Percentiles rank a stretch among this genome's conserved stretches.
phyloP scores from a whole-genome alignment of 2,888 invertebrate species.

The Troides helena region DNA sequence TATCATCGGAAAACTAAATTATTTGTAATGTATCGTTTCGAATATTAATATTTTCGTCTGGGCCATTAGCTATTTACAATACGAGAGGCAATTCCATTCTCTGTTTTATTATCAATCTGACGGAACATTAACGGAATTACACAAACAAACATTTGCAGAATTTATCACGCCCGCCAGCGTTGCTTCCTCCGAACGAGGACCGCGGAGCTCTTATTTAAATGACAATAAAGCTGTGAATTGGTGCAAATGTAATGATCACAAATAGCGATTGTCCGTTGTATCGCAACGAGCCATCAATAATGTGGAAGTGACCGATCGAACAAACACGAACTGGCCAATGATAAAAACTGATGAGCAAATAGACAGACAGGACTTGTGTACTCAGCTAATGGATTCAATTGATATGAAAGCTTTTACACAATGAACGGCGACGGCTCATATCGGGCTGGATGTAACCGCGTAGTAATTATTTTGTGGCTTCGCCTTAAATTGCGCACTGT shows the following conservation, averaged over 20 bases:
- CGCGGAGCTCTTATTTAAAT: conserved; percentile 27
- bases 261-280: conserved; percentile 48
- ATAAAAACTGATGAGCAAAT: conserved; percentile 80
- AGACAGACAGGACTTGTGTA: conserved; percentile 76
- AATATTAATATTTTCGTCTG: conserved; percentile 23
- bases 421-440: conserved; percentile 62
- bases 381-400: conserved; percentile 80
- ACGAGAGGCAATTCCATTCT: conserved; percentile 27
- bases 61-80: conserved; percentile 29
- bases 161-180: conserved; percentile 21
- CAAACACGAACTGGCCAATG: conserved; percentile 76
- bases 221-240: conserved; percentile 32
- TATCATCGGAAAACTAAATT: too few relatives aligned
- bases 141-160: conserved; percentile 38
- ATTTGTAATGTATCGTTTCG: too few relatives aligned
- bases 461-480: conserved; percentile 49
- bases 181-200: conserved; percentile 29
- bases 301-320: conserved; percentile 74
- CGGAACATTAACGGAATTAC: conserved; percentile 40
- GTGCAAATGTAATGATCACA: conserved; percentile 32
- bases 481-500: conserved; percentile 33
- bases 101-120: conserved; percentile 26
- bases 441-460: conserved; percentile 44
- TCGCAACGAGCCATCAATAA: conserved; percentile 75
- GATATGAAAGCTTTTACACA: conserved; percentile 80